phyloP scores from a whole-genome alignment of 2,797 vertebrate genomes.

The Anolis apletophallus region DNA sequence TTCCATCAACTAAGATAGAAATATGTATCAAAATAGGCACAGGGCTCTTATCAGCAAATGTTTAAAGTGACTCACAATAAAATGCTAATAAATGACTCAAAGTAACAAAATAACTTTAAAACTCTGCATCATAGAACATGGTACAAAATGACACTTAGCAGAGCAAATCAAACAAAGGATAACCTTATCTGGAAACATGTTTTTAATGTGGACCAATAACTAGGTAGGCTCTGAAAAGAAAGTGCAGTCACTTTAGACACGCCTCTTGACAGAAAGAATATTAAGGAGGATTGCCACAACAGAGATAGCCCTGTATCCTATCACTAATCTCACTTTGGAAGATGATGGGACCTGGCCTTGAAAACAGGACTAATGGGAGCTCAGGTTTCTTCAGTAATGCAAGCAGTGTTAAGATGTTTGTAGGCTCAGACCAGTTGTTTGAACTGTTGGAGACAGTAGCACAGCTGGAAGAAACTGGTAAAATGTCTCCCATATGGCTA shows the following conservation, averaged over 20 bases:
- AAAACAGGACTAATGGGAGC: not conserved
- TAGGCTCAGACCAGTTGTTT: not conserved
- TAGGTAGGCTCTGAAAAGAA: not conserved
- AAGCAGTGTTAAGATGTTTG: not conserved
- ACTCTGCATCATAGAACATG: not conserved
- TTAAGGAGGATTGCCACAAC: not conserved
- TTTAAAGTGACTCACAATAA: not conserved
- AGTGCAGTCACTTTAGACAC: not conserved
- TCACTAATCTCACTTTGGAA: not conserved
- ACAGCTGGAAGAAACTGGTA: not conserved
- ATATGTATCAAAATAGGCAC: not conserved
- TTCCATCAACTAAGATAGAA: not conserved
- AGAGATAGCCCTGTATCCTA: not conserved
- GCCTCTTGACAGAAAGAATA: not conserved
- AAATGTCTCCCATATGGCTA: not conserved
- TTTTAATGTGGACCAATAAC: not conserved
- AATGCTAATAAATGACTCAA: not conserved
- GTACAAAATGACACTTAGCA: not conserved
- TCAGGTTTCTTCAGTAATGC: not conserved
- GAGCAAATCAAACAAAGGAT: too few species aligned
- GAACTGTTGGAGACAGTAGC: not conserved
- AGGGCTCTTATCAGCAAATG: not conserved
- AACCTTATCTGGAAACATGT: not conserved
- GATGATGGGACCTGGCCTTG: not conserved
- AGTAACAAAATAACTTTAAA: not conserved